Evolutionary conservation across 2,888 invertebrate genomes (phyloP).

Genomic region (Ophion slaviceki): DNA sequence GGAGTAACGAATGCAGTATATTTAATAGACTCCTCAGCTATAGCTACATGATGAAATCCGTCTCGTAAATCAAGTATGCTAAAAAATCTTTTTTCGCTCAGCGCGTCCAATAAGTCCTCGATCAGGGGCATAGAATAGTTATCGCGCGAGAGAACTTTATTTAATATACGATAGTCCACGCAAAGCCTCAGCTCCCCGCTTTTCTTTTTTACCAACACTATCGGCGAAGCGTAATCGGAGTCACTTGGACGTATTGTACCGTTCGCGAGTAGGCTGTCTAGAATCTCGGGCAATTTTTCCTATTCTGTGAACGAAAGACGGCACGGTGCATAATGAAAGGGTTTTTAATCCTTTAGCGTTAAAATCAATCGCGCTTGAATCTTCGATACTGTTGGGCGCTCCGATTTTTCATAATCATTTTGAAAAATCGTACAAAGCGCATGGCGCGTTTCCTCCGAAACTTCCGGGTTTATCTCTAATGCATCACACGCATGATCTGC

Average conservation of each 20-base stretch:
- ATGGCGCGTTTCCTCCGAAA: not conserved
- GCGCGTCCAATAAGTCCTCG: too few relatives aligned
- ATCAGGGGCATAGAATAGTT: constrained; percentile 14
- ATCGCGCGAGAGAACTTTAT: constrained; percentile 34
- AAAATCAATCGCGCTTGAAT: constrained; percentile 7
- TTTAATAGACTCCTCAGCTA: too few relatives aligned
- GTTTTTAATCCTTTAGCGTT: not conserved
- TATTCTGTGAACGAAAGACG: constrained; percentile 1
- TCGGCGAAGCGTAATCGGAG: constrained; percentile 13
- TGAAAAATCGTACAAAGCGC: constrained; percentile 7
- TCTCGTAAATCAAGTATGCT: too few relatives aligned
- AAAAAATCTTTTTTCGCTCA: too few relatives aligned
- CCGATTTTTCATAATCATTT: constrained; percentile 5
- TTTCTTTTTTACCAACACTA: constrained; percentile 30
- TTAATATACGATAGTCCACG: constrained; percentile 16
- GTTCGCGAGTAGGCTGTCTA: constrained; percentile 23
- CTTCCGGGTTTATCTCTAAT: not conserved
- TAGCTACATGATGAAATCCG: too few relatives aligned
- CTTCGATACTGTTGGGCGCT: constrained; percentile 4
- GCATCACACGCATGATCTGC: not conserved
- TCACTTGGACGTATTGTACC: constrained; percentile 20
- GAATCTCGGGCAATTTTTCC: not conserved
- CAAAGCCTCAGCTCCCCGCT: constrained; percentile 19
- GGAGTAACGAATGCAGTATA: too few relatives aligned
- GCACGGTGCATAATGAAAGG: constrained; percentile 24